Percentiles rank a stretch among this genome's conserved stretches.
These are phyloP conservation scores for Chiridota heheva DNA, from an alignment of 35 echinoderm and acorn worm genomes.

Conservation along the genomic window DNA sequence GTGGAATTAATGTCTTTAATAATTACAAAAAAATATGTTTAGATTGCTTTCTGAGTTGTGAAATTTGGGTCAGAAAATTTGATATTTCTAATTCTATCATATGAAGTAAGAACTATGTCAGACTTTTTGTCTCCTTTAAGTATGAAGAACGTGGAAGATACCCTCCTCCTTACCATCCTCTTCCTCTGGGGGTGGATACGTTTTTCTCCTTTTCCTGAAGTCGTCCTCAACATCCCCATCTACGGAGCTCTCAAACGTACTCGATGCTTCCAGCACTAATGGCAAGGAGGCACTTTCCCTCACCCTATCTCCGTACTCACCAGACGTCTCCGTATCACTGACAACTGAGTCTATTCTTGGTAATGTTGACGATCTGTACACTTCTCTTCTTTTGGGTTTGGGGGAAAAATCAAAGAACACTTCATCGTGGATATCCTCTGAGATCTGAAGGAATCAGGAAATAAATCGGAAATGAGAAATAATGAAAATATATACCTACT, in stretches of 20 bases:
- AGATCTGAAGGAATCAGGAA: slow-evolving; percentile 44
- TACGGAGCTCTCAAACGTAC: background rate
- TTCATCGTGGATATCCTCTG: slow-evolving; percentile 90
- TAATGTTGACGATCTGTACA: slow-evolving; percentile 12
- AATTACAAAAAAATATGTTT: too few species aligned
- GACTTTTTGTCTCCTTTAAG: too few species aligned
- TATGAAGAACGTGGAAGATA: too few species aligned
- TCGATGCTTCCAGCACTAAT: slow-evolving; percentile 22
- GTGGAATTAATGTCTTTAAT: too few species aligned
- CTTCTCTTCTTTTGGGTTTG: slow-evolving; percentile 58
- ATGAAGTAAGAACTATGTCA: too few species aligned
- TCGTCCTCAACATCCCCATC: background rate
- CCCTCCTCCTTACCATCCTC: slow-evolving; percentile 16
- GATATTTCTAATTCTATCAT: too few species aligned
- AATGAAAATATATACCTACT: background rate
- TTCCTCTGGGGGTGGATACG: background rate
- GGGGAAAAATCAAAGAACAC: slow-evolving; percentile 99
- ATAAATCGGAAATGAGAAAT: background rate
- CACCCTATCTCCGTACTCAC: slow-evolving; percentile 44
- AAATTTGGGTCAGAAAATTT: too few species aligned
- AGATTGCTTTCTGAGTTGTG: too few species aligned
- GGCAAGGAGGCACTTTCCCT: slow-evolving; percentile 49
- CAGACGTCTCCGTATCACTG: slow-evolving; percentile 10
- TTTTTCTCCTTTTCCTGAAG: background rate
- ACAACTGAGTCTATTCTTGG: slow-evolving; percentile 31